phyloP scores from a whole-genome alignment of 2,113 vertebrate genomes.

The Isurus oxyrinchus region DNA sequence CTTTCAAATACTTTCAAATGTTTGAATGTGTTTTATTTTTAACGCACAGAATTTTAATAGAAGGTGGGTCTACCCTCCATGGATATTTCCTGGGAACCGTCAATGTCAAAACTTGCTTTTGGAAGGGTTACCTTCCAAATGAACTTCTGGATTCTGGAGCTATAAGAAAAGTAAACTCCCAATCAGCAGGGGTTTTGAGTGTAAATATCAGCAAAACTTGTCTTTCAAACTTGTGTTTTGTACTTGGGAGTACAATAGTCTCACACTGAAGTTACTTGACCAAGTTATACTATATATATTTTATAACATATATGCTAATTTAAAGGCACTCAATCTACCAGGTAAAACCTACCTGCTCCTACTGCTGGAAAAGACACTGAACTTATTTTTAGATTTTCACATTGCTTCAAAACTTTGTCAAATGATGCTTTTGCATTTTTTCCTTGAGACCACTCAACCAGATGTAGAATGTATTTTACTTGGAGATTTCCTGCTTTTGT shows the following conservation, averaged over 20 bases:
- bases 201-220: not conserved
- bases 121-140: not conserved
- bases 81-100: not conserved
- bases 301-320: not conserved
- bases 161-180: not conserved
- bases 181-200: not conserved
- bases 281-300: not conserved
- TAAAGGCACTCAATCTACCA: not conserved
- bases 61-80: not conserved
- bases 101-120: not conserved
- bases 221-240: not conserved
- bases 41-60: no score
- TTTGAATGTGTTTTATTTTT: not conserved
- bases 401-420: conserved; percentile 45
- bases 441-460: conserved; percentile 47
- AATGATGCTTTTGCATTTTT: conserved; percentile 45
- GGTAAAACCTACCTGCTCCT: conserved; percentile 46
- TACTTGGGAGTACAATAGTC: not conserved
- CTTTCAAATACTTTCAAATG: not conserved
- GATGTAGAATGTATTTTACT: conserved; percentile 49
- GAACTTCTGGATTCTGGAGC: not conserved
- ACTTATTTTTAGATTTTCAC: conserved; percentile 45
- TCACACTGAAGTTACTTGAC: not conserved
- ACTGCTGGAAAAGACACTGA: conserved; percentile 52
- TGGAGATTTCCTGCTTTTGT: conserved; percentile 48